These are phyloP conservation scores for Copsychus sechellarum DNA, from an alignment of 2,113 vertebrate genomes.

Conservation along the genomic window DNA sequence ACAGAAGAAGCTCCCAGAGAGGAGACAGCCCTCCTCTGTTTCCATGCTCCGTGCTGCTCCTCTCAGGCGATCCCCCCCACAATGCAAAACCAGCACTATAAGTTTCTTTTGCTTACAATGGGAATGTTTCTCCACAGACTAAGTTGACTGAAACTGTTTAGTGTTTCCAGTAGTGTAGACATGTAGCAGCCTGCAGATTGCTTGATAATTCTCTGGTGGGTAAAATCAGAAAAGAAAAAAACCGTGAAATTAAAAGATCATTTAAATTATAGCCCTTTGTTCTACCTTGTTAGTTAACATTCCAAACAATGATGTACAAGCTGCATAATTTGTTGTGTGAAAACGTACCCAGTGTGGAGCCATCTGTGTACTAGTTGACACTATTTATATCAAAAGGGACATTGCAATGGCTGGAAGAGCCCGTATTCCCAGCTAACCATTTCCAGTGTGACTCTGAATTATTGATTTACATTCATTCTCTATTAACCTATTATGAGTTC, in stretches of 20 bases:
- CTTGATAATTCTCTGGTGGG: not conserved
- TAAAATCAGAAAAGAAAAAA: not conserved
- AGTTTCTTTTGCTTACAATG: not conserved
- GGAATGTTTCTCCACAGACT: not conserved
- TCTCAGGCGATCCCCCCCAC: too few species aligned
- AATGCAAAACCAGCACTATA: too few species aligned
- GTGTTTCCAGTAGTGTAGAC: not conserved
- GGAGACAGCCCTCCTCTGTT: too few species aligned
- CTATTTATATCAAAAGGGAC: slow-evolving; percentile 21
- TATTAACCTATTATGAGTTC: slow-evolving; percentile 13
- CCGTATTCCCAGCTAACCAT: not conserved
- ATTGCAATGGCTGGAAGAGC: not conserved
- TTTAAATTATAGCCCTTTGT: not conserved
- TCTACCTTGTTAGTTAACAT: slow-evolving; percentile 36
- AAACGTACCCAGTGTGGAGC: not conserved
- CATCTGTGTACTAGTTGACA: slow-evolving; percentile 30
- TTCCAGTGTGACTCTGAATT: not conserved
- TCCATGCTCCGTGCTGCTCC: too few species aligned
- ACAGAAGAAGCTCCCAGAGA: too few species aligned
- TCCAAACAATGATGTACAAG: not conserved
- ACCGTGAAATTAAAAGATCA: not conserved
- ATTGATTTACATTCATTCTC: slow-evolving; percentile 27
- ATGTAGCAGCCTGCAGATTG: not conserved
- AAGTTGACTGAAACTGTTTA: not conserved
- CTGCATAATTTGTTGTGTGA: slow-evolving; percentile 17